Evolutionary conservation across 1,140 invertebrate genomes (phyloP).

Genomic region (Diplogasteroides magnus): DNA sequence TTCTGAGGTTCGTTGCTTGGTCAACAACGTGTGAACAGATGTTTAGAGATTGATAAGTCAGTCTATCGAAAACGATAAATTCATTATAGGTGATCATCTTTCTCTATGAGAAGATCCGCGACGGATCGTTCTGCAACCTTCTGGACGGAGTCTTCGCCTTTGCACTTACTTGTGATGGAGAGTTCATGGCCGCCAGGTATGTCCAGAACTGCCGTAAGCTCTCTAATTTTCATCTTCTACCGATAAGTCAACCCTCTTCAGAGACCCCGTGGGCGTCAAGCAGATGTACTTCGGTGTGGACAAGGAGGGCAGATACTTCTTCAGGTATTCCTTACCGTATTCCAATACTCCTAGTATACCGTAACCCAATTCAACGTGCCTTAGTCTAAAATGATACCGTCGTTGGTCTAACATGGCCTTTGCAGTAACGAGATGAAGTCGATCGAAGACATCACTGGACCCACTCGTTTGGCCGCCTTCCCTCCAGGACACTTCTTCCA

Average conservation of each 20-base stretch:
- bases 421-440: conserved; percentile 54
- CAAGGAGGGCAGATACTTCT: conserved; percentile 42
- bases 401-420: conserved; percentile 18
- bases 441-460: conserved; percentile 43
- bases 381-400: not conserved
- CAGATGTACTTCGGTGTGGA: conserved; percentile 51
- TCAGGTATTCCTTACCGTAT: too few relatives aligned
- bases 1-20: conserved; percentile 28
- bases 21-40: not conserved
- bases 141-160: conserved; percentile 54
- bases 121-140: conserved; percentile 40
- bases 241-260: too few relatives aligned
- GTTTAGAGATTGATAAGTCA: too few relatives aligned
- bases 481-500: conserved; percentile 51
- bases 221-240: too few relatives aligned
- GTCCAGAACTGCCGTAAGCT: too few relatives aligned
- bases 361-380: too few relatives aligned
- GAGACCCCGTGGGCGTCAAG: conserved; percentile 52
- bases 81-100: conserved; percentile 40
- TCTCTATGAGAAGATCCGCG: conserved; percentile 44
- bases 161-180: conserved; percentile 46
- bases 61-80: too few relatives aligned
- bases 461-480: conserved; percentile 36
- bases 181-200: conserved; percentile 50
- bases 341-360: too few relatives aligned